phyloP scores from a whole-genome alignment of 2,113 vertebrate genomes.

The Glaucidium brasilianum region DNA sequence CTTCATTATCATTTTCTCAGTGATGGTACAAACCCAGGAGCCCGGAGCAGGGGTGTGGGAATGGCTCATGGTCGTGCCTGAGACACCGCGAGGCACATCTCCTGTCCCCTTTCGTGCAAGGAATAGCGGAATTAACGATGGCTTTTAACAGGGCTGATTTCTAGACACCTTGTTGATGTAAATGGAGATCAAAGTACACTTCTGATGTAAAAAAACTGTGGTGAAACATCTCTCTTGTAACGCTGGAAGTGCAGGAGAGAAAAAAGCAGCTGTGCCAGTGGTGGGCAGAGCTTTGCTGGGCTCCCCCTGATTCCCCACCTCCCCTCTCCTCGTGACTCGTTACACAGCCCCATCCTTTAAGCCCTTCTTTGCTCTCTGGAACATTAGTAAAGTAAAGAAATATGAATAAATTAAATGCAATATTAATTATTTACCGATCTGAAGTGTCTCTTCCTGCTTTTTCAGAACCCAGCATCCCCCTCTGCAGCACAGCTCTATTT shows the following conservation, averaged over 20 bases:
- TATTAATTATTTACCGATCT: conserved; percentile 51
- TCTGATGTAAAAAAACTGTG: background rate
- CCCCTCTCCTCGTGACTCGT: background rate
- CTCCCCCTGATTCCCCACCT: background rate
- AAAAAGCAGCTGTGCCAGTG: background rate
- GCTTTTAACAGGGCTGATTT: background rate
- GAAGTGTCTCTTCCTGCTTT: background rate
- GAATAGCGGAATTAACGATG: background rate
- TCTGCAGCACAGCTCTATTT: background rate
- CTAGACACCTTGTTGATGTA: background rate
- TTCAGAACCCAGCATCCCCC: background rate
- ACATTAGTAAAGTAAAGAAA: conserved; percentile 60
- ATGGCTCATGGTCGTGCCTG: background rate
- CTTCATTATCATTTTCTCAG: background rate
- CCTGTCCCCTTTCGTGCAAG: accelerated
- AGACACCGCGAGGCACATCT: background rate
- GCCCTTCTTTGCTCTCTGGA: background rate
- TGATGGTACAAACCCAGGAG: background rate
- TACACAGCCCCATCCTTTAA: background rate
- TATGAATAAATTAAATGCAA: conserved; percentile 54
- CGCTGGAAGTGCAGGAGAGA: background rate
- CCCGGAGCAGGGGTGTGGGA: background rate
- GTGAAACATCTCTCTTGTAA: background rate
- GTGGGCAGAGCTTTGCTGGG: background rate
- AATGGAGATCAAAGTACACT: background rate